phyloP scores from a whole-genome alignment of 2,113 vertebrate genomes.

The Mixornis gularis region DNA sequence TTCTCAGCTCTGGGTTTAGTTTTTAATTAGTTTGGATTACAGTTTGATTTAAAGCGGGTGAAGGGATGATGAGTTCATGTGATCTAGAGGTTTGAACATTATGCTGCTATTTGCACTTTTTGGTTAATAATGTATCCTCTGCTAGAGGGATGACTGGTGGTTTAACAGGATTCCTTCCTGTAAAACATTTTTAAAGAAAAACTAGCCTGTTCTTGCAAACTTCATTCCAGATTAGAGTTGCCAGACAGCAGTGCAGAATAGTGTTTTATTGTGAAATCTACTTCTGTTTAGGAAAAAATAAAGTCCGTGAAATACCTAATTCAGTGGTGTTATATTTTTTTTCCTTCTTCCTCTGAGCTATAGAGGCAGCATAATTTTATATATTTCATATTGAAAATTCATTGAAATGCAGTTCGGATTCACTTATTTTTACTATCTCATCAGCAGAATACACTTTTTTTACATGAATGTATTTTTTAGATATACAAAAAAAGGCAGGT shows the following conservation, averaged over 20 bases:
- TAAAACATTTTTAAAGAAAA: background rate
- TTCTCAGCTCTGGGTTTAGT: conserved; percentile 51
- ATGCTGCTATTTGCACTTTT: conserved; percentile 21
- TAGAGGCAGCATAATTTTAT: conserved; percentile 30
- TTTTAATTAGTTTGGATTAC: conserved; percentile 70
- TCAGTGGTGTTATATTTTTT: background rate
- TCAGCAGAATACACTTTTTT: conserved; percentile 28
- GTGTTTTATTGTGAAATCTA: conserved; percentile 13
- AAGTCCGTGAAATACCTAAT: background rate
- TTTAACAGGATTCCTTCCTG: background rate
- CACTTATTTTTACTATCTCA: conserved; percentile 56
- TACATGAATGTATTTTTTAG: conserved; percentile 2
- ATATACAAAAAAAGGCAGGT: conserved; percentile 10
- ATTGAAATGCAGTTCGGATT: conserved; percentile 33
- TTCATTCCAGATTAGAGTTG: background rate
- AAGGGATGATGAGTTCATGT: conserved; percentile 35
- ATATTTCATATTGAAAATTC: conserved; percentile 35
- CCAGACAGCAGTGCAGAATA: background rate
- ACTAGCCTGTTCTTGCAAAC: background rate
- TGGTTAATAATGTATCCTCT: conserved; percentile 29
- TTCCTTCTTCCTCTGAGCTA: background rate
- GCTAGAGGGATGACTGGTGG: background rate
- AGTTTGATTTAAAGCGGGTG: conserved; percentile 39
- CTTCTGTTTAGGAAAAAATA: conserved; percentile 23
- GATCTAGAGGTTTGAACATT: conserved; percentile 33